Evolutionary conservation across 2,113 vertebrate species (phyloP).

Genomic region (Macrotus californicus): DNA sequence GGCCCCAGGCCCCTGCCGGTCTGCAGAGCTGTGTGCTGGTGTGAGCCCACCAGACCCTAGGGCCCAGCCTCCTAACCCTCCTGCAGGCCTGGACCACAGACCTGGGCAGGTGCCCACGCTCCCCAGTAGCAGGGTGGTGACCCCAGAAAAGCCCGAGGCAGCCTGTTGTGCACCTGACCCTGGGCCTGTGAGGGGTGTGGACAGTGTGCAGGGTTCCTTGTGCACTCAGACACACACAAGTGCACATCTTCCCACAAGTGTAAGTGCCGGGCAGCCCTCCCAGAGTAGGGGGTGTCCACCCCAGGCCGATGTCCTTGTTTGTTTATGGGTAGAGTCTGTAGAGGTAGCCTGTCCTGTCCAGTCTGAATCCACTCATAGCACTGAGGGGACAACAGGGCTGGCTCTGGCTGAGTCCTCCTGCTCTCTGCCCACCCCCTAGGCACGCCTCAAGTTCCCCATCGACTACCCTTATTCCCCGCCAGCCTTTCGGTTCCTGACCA

Average conservation of each 20-base stretch:
- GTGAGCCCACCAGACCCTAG: background rate
- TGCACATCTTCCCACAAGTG: background rate
- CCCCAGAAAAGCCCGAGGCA: background rate
- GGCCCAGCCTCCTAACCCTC: background rate
- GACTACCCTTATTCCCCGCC: conserved; percentile 98
- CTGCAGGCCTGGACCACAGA: background rate
- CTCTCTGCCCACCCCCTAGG: conserved; percentile 76
- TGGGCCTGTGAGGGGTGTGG: fast-evolving
- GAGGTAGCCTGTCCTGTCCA: too few species aligned
- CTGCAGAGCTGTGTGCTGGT: background rate
- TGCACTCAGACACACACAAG: too few species aligned
- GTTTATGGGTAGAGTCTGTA: background rate
- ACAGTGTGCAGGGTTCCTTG: background rate
- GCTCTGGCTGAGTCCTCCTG: background rate
- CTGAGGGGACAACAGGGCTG: background rate
- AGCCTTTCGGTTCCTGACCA: conserved; percentile 94
- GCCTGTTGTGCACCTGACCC: background rate
- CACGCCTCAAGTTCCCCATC: conserved; percentile 93
- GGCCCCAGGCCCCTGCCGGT: background rate
- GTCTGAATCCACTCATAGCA: too few species aligned
- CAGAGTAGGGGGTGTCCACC: background rate
- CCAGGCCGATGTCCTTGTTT: background rate
- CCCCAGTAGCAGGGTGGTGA: too few species aligned
- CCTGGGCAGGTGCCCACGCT: background rate
- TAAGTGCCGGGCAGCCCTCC: background rate